These are phyloP conservation scores for Argyrosomus regius DNA, from an alignment of 2,797 vertebrate genomes.

Conservation along the genomic window DNA sequence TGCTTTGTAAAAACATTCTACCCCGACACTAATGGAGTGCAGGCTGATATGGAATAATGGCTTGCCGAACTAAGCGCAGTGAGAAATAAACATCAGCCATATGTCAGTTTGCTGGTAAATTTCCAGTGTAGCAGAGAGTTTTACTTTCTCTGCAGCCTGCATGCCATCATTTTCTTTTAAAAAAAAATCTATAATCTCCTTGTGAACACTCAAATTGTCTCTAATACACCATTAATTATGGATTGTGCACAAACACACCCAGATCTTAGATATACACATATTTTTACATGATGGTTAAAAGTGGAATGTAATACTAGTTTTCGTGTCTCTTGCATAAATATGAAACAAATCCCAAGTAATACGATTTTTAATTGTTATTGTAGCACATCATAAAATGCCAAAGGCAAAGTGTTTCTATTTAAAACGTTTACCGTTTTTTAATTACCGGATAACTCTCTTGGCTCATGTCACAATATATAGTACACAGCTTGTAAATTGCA, in stretches of 20 bases:
- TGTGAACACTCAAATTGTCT: background rate
- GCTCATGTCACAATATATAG: background rate
- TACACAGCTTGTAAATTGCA: background rate
- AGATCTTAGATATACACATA: background rate
- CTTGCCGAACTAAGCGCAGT: background rate
- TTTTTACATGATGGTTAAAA: background rate
- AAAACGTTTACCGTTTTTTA: background rate
- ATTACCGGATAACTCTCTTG: background rate
- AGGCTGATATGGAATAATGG: background rate
- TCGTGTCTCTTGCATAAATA: background rate
- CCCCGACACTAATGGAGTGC: background rate
- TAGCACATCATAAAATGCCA: background rate
- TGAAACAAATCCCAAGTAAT: background rate
- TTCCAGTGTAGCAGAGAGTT: background rate
- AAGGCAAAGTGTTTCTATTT: background rate
- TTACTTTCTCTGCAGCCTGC: background rate
- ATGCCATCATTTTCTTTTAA: background rate
- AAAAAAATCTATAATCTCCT: background rate
- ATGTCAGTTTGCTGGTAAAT: background rate
- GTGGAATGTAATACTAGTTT: background rate
- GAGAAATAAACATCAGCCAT: background rate
- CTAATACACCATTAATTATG: background rate
- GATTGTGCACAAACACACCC: background rate
- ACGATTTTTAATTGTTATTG: background rate
- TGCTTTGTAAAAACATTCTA: background rate